Evolutionary conservation across 2,113 vertebrate species (phyloP).

Genomic region (Carlito syrichta): DNA sequence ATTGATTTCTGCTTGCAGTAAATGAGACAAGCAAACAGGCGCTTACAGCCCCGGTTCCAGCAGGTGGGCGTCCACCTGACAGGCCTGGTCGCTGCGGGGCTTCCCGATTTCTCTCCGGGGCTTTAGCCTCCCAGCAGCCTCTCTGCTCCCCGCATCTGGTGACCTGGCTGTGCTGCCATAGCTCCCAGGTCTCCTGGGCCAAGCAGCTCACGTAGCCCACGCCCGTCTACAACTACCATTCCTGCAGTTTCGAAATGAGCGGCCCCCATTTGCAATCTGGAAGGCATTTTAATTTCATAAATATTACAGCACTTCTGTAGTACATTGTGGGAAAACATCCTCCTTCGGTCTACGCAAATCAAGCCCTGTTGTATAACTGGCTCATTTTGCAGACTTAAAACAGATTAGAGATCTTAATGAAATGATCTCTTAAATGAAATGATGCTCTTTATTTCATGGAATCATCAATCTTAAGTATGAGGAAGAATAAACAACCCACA

Average conservation of each 20-base stretch:
- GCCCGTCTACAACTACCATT: neutral
- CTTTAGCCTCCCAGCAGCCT: neutral
- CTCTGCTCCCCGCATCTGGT: neutral
- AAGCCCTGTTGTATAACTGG: conserved; percentile 35
- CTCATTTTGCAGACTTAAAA: conserved; percentile 38
- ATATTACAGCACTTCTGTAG: conserved; percentile 18
- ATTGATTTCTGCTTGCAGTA: conserved; percentile 7
- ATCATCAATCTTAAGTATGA: conserved; percentile 14
- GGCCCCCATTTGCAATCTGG: neutral
- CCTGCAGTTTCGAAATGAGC: neutral
- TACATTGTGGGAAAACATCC: conserved; percentile 32
- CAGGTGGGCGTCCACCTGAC: neutral
- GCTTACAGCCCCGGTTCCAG: neutral
- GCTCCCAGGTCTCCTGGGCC: neutral
- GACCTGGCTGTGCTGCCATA: neutral
- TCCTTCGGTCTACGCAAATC: conserved; percentile 45
- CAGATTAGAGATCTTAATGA: conserved; percentile 45
- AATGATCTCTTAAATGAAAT: conserved; percentile 28
- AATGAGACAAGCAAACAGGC: neutral
- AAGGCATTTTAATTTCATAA: conserved; percentile 42
- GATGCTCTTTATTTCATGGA: neutral
- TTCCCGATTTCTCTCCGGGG: neutral
- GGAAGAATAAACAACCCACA: neutral
- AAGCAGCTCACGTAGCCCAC: neutral
- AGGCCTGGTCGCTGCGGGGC: neutral